phyloP scores from a whole-genome alignment of 2,888 invertebrate species.

The Asteroscopus sphinx region DNA sequence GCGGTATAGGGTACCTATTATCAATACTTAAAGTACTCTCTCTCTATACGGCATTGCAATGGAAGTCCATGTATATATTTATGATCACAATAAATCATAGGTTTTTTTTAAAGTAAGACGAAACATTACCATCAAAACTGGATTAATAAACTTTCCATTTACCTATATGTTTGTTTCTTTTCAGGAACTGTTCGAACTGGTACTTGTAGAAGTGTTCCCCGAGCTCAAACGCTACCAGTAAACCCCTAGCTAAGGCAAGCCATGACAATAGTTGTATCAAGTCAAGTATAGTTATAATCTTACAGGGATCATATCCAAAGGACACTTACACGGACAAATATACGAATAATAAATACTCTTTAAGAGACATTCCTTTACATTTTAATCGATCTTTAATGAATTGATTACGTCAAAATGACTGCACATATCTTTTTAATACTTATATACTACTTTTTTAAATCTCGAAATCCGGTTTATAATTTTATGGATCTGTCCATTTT shows the following conservation, averaged over 20 bases:
- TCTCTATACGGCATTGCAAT: too few relatives aligned
- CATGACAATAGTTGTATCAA: conserved; percentile 66
- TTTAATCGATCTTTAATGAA: conserved; percentile 39
- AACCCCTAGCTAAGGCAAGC: conserved; percentile 64
- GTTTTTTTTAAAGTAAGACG: too few relatives aligned
- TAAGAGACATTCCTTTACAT: conserved; percentile 66
- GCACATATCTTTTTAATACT: conserved; percentile 54
- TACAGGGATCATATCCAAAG: conserved; percentile 68
- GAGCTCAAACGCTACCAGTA: conserved; percentile 90
- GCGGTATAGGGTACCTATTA: too few relatives aligned
- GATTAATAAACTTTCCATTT: not conserved
- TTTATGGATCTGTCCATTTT: conserved; percentile 33
- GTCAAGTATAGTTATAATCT: conserved; percentile 57
- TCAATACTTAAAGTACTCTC: too few relatives aligned
- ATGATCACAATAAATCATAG: too few relatives aligned
- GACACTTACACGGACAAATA: conserved; percentile 35
- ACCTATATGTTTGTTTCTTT: conserved; percentile 61
- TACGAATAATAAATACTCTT: conserved; percentile 60
- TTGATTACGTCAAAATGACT: conserved; percentile 55
- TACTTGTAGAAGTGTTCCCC: conserved; percentile 92
- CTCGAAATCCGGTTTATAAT: conserved; percentile 18
- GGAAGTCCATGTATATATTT: too few relatives aligned
- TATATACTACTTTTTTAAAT: conserved; percentile 32
- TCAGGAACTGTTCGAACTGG: conserved; percentile 92
- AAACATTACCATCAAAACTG: too few relatives aligned